Conservation (phyloP, 2,888 invertebrate genomes). For the Apoderus coryli region DNA sequence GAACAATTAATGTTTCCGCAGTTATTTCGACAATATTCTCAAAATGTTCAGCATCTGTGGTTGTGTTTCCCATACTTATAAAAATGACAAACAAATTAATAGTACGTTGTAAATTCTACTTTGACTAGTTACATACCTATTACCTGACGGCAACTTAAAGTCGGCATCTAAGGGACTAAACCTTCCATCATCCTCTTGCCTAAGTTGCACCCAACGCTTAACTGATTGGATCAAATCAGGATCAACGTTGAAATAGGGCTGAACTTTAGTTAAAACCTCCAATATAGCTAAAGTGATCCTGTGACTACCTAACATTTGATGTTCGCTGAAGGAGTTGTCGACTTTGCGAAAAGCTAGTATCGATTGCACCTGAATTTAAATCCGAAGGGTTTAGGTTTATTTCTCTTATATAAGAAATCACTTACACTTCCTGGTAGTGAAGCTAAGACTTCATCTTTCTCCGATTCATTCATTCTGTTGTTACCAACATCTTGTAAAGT, state of each 20-base stretch:
- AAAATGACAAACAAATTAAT: too few relatives aligned
- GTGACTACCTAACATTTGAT: conserved; percentile 46
- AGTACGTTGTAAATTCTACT: too few relatives aligned
- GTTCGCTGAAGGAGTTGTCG: conserved; percentile 54
- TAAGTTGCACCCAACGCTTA: conserved; percentile 45
- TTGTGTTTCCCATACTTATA: too few relatives aligned
- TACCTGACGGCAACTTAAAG: conserved; percentile 29
- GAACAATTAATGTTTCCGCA: conserved; percentile 44
- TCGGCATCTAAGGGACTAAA: conserved; percentile 45
- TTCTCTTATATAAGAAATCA: too few relatives aligned
- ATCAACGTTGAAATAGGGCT: conserved; percentile 45
- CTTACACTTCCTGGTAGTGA: conserved; percentile 42
- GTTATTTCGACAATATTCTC: conserved; percentile 46
- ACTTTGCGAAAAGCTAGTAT: conserved; percentile 45
- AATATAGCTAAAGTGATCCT: conserved; percentile 43
- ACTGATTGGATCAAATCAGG: conserved; percentile 43
- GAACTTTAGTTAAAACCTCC: conserved; percentile 44
- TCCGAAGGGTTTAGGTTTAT: too few relatives aligned
- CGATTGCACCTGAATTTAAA: conserved; percentile 39
- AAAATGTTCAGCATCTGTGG: conserved; percentile 35
- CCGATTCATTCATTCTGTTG: conserved; percentile 36
- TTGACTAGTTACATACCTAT: conserved; percentile 17
- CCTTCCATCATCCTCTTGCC: conserved; percentile 45
- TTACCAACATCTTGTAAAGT: conserved; percentile 35
- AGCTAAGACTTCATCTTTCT: conserved; percentile 36